Evolutionary conservation across 2,113 vertebrate genomes (phyloP).

Genomic region (Trachemys scripta): DNA sequence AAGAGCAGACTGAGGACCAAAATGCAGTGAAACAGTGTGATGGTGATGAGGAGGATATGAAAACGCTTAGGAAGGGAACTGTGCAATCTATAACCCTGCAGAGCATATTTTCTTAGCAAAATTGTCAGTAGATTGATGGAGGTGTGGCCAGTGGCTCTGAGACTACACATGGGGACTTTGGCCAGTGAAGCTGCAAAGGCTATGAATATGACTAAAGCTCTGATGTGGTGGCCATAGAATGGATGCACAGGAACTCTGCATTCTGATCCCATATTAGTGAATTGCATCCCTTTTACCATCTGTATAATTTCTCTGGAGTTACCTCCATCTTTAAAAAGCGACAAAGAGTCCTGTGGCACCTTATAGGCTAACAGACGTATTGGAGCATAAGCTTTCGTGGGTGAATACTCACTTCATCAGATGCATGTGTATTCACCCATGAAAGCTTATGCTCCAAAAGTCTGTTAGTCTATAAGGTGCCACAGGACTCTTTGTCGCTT

Average conservation of each 20-base stretch:
- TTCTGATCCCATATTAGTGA: neutral
- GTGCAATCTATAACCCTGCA: neutral
- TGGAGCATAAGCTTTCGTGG: too few relatives aligned
- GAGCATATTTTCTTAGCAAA: neutral
- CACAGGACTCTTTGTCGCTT: too few relatives aligned
- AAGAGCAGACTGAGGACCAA: neutral
- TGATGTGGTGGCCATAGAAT: neutral
- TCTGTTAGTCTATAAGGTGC: too few relatives aligned
- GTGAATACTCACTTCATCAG: too few relatives aligned
- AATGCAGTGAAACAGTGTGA: neutral
- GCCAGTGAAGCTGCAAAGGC: neutral
- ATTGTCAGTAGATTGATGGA: neutral
- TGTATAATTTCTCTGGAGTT: neutral
- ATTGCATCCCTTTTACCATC: neutral
- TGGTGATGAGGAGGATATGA: accelerated
- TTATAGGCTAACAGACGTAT: too few relatives aligned
- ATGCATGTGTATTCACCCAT: too few relatives aligned
- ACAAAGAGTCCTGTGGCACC: too few relatives aligned
- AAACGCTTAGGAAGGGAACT: neutral
- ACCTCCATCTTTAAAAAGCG: neutral
- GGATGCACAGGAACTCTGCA: neutral
- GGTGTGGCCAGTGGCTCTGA: neutral
- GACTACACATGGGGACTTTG: neutral
- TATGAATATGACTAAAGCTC: neutral
- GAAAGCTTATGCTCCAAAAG: too few relatives aligned